phyloP scores from a whole-genome alignment of 2,797 vertebrate genomes.

The Rhinoraja longicauda region DNA sequence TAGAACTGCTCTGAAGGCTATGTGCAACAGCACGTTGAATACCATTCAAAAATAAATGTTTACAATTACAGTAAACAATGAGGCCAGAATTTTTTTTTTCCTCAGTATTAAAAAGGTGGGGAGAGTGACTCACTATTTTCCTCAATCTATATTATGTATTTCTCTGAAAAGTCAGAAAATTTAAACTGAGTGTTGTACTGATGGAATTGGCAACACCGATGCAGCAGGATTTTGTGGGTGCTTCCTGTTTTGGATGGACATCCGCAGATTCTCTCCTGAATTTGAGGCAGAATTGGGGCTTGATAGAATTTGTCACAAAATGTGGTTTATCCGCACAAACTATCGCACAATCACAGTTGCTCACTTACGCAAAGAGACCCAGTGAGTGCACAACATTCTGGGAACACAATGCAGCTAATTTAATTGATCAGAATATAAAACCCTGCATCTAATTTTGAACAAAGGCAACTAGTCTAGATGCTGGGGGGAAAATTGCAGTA shows the following conservation, averaged over 20 bases:
- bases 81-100: neutral
- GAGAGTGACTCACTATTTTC: neutral
- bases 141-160: neutral
- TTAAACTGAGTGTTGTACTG: neutral
- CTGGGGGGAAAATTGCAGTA: neutral
- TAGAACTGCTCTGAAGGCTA: neutral
- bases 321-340: no score
- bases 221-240: neutral
- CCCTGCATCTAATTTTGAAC: neutral
- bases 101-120: neutral
- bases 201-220: neutral
- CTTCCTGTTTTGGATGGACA: neutral
- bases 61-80: no score
- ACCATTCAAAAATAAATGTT: neutral
- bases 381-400: neutral
- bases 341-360: neutral
- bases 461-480: neutral
- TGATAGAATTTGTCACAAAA: neutral
- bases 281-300: neutral
- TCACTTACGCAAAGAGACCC: neutral
- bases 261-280: no score
- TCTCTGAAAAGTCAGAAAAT: neutral
- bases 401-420: neutral
- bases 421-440: neutral
- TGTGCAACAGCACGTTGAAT: neutral